These are phyloP conservation scores for Budorcas taxicolor DNA, from an alignment of 2,113 vertebrate genomes.

Conservation along the genomic window DNA sequence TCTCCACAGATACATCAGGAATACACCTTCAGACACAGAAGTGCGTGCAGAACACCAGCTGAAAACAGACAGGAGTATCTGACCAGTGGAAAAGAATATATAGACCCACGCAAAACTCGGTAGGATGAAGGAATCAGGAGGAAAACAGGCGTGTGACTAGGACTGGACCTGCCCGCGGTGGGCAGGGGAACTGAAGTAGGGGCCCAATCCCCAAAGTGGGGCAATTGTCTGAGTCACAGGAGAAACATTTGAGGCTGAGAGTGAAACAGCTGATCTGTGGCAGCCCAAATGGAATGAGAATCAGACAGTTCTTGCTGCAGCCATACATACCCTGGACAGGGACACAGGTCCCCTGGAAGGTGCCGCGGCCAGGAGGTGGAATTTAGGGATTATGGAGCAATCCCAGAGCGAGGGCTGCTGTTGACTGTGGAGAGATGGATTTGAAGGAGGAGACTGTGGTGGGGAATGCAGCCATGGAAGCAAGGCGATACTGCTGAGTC, in stretches of 20 bases:
- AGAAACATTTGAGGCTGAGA: neutral
- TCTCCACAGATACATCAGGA: neutral
- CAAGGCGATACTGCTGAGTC: neutral
- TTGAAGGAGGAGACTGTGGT: neutral
- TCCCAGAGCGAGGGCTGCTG: neutral
- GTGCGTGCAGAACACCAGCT: neutral
- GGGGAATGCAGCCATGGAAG: neutral
- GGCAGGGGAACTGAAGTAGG: neutral
- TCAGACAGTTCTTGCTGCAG: neutral
- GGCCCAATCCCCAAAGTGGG: accelerated
- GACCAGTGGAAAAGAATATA: neutral
- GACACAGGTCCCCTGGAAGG: neutral
- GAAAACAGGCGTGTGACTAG: neutral
- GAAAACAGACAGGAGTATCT: neutral
- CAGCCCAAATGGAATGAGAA: neutral
- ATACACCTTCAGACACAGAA: neutral
- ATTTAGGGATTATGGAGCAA: neutral
- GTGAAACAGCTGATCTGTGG: neutral
- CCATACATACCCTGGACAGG: neutral
- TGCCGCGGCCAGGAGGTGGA: accelerated
- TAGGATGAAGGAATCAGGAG: neutral
- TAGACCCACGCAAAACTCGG: neutral
- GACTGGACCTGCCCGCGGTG: neutral
- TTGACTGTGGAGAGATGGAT: neutral
- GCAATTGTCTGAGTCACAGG: neutral